phyloP scores from a whole-genome alignment of 1,140 invertebrate species.

The Camponotus vicinus region DNA sequence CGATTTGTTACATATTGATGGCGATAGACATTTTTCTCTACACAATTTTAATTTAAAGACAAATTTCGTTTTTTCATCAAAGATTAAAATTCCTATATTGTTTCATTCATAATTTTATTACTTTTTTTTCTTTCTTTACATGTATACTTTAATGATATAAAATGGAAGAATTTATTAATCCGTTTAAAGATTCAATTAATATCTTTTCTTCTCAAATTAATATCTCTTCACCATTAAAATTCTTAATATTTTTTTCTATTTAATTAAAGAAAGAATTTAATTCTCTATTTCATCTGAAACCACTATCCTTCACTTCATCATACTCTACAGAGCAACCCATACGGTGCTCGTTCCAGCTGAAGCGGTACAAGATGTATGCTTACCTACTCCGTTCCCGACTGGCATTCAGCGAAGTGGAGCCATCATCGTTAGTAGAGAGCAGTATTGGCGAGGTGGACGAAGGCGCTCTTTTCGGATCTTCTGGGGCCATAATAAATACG shows the following conservation, averaged over 20 bases:
- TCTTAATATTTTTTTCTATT: not conserved
- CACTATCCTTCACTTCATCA: conserved; percentile 32
- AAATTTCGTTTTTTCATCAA: not conserved
- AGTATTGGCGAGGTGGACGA: conserved; percentile 93
- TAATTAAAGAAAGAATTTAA: conserved; percentile 15
- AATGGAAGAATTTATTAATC: not conserved
- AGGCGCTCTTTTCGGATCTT: conserved; percentile 78
- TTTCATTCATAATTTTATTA: conserved; percentile 7
- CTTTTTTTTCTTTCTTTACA: not conserved
- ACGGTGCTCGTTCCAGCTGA: conserved; percentile 89
- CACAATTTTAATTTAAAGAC: not conserved
- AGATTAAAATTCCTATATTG: not conserved
- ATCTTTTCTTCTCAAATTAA: not conserved
- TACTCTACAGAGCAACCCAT: conserved; percentile 37
- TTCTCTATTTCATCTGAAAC: conserved; percentile 29
- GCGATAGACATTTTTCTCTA: not conserved
- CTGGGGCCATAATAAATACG: conserved; percentile 81
- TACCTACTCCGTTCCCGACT: conserved; percentile 92
- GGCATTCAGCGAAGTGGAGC: conserved; percentile 88
- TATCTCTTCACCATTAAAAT: not conserved
- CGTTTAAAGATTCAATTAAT: not conserved
- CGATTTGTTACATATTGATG: not conserved
- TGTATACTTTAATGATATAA: not conserved
- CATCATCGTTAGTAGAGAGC: conserved; percentile 89
- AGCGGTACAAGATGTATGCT: conserved; percentile 95